Base-by-base conservation (phyloP, 2,797 vertebrate genomes). In the Peromyscus aztecus region DNA sequence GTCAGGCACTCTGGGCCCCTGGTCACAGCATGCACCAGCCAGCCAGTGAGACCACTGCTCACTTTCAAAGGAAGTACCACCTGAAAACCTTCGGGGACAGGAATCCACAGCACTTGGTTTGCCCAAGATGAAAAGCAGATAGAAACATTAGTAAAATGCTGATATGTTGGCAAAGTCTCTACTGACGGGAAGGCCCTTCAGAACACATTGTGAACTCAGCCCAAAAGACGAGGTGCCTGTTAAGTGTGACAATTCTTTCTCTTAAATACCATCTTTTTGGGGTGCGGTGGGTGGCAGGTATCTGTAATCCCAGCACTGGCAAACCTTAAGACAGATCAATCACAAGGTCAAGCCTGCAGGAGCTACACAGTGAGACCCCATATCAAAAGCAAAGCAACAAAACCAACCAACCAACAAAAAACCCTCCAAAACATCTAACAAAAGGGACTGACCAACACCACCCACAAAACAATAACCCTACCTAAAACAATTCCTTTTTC, bases 111-210 rank as follows among this genome's bases (percentile, higher is more conserved):
- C 89, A 1, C 23, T 83, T 37, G 31, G 61, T 93, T 67, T 83
- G 61, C 73, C 85, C 43, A 63, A 88, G n/a, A 49, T 80, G 16
- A 76, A 37, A 87, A 91, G 57, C 9, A 6, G 31, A 67, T 9
- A 86, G 65, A 92, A 96, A 61, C 31, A 27, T 37, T 40, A 91
- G 85, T 29, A 77, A 85, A 93, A 96, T 7, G 40, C 4, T 49
- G 2, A 13, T 31, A 73, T 61, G 77, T 19, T 92, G 92, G 67
- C 57, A 83, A 59, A 92, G 71, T 61, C 57, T 55, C 78, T 52
- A 29, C 59, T 57, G 12, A 83, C 2, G 34, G n/a, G 23, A 93
- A 78, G 21, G n/a, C 16, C 19, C 63, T 34, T 73, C 40, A 24
- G 55, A 49, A 65, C 82, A 92, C 43, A 86, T 10, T 31, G 37